Base-by-base conservation (phyloP, 2,797 vertebrate genomes). In the Geotrypetes seraphini region DNA sequence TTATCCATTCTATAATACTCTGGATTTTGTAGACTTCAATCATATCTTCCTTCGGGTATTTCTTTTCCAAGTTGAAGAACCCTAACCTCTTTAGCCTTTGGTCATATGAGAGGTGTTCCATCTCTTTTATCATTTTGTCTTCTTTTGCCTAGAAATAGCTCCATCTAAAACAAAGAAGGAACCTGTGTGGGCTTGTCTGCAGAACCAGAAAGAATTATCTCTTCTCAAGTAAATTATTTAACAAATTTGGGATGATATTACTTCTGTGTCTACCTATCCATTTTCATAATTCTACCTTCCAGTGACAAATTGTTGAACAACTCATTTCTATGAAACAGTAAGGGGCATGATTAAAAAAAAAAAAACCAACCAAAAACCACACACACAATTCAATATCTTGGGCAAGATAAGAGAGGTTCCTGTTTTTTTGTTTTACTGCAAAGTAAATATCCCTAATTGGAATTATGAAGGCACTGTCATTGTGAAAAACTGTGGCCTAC, bases 381-480 rank as follows among this genome's bases (percentile, higher is more conserved):
- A 16, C 11, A 39, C 33, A 29, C 22, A 60, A 45, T 8, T n/a
- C 40, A 33, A 29, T 33, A 28, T 46, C 12, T 27, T 50, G 2
- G 8, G 37, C 29, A 10, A 12, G 37, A 20, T 6, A 22, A 40
- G 39, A 31, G 4, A n/a, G 5, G 24, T 39, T n/a, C n/a, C n/a
- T n/a, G n/a, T n/a, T n/a, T n/a, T n/a, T n/a, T 38, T n/a, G n/a
- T 42, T 33, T 38, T 27, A 42, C 15, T 8, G 38, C 5, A n/a
- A n/a, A n/a, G n/a, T n/a, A 49, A 19, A 22, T n/a, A 4, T 39
- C 47, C 57, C 16, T 37, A 66, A 38, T 39, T 21, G 43, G 21
- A 63, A 46, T 10, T 6, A 8, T 28, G 9, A 13, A 39, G 27
- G n/a, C 12, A 23, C 34, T 32, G 7, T 1, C 4, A 49, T 47